A percentile compares a stretch with the other conserved stretches of the same genome.
Evolutionary conservation across 2,888 invertebrate species (phyloP).

Genomic region (Drosophila subquinaria): DNA sequence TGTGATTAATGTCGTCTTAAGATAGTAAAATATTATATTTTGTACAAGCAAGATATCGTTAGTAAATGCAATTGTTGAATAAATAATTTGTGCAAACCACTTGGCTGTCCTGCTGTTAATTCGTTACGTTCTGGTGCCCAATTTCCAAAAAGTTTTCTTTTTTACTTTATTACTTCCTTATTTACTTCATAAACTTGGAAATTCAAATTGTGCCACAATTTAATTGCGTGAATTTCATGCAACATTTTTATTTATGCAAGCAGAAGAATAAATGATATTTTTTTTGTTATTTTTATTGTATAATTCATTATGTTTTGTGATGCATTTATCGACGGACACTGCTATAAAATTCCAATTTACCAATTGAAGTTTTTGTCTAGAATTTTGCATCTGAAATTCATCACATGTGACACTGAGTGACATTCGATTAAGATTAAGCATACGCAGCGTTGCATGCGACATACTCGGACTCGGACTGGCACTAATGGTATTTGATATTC

Average conservation of each 20-base stretch:
- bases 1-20: no score
- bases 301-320: neutral
- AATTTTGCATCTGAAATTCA: neutral
- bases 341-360: neutral
- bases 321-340: neutral
- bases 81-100: no score
- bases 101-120: no score
- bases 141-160: no score
- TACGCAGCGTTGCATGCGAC: neutral
- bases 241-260: neutral
- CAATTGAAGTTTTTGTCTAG: neutral
- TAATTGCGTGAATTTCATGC: neutral
- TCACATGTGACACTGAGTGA: neutral
- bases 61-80: no score
- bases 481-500: neutral
- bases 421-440: neutral
- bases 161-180: no score
- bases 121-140: no score
- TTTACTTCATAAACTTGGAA: no score
- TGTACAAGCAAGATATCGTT: no score
- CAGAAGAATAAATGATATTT: neutral
- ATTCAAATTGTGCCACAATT: neutral
- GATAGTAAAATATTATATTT: no score
- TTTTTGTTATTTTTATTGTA: neutral
- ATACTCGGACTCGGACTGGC: neutral